phyloP scores from a whole-genome alignment of 2,113 vertebrate species.

The Nyctibius bracteatus region DNA sequence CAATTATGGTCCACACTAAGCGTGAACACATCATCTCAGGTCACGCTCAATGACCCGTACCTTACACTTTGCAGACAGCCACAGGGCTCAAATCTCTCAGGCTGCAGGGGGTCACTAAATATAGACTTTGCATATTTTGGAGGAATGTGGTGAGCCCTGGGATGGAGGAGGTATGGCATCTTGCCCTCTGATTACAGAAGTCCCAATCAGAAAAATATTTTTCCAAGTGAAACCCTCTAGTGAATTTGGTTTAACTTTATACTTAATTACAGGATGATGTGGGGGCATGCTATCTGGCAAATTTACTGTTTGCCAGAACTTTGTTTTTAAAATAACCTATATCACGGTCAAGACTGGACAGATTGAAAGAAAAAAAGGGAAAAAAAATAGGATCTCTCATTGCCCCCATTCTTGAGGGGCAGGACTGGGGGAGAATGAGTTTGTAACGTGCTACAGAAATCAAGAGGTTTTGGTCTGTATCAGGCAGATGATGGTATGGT shows the following conservation, averaged over 20 bases:
- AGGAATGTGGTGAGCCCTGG: neutral
- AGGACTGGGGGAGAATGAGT: neutral
- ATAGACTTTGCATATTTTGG: neutral
- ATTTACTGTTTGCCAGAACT: neutral
- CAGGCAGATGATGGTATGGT: neutral
- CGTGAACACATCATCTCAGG: rapidly evolving
- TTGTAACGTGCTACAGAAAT: neutral
- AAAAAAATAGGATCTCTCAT: neutral
- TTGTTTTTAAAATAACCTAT: neutral
- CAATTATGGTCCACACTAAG: neutral
- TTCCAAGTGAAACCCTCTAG: neutral
- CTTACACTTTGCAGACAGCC: neutral
- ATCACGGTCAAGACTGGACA: neutral
- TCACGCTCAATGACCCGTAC: neutral
- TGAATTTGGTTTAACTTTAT: neutral
- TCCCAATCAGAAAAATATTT: neutral
- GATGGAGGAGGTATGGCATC: neutral
- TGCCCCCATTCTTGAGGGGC: neutral
- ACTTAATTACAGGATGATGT: neutral
- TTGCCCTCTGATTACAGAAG: neutral
- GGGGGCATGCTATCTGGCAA: neutral
- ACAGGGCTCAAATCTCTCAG: neutral
- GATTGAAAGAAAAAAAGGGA: neutral
- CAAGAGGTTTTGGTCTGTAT: neutral
- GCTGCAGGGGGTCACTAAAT: neutral